Evolutionary conservation across 1,140 invertebrate genomes (phyloP).

Genomic region (Leucophenga varia): DNA sequence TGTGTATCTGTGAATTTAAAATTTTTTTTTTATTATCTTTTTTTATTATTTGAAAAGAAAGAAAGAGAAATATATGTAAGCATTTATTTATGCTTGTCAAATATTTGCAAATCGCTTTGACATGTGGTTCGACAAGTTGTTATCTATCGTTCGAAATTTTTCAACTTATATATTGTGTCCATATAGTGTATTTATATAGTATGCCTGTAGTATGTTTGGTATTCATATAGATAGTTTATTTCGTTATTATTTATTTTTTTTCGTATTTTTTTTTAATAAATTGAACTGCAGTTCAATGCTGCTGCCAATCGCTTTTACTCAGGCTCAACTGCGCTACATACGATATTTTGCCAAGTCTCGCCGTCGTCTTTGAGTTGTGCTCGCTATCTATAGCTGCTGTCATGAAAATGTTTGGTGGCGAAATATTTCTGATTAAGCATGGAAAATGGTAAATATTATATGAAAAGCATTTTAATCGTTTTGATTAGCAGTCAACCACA

Average conservation of each 20-base stretch:
- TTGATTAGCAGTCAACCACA: conserved; percentile 53
- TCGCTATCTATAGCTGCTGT: conserved; percentile 36
- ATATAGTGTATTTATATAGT: too few relatives aligned
- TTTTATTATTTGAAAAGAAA: too few relatives aligned
- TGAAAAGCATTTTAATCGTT: conserved; percentile 53
- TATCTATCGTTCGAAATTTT: conserved; percentile 49
- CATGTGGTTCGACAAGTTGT: conserved; percentile 54
- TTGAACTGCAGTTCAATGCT: conserved; percentile 53
- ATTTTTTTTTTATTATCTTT: too few relatives aligned
- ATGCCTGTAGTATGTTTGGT: too few relatives aligned
- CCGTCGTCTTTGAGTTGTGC: background rate
- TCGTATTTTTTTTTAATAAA: conserved; percentile 54
- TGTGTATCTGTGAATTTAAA: too few relatives aligned
- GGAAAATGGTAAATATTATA: conserved; percentile 54
- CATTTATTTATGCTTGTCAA: conserved; percentile 42
- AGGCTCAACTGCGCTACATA: too few relatives aligned
- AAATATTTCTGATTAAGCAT: conserved; percentile 48
- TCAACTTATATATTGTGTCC: too few relatives aligned
- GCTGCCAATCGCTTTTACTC: conserved; percentile 13
- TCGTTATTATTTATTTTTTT: too few relatives aligned
- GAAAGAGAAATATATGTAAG: background rate
- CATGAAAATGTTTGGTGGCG: conserved; percentile 37
- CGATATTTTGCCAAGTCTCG: too few relatives aligned
- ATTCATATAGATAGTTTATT: too few relatives aligned
- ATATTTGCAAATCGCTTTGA: conserved; percentile 54